Conservation (phyloP, 2,113 vertebrate genomes). For the Recurvirostra avosetta region DNA sequence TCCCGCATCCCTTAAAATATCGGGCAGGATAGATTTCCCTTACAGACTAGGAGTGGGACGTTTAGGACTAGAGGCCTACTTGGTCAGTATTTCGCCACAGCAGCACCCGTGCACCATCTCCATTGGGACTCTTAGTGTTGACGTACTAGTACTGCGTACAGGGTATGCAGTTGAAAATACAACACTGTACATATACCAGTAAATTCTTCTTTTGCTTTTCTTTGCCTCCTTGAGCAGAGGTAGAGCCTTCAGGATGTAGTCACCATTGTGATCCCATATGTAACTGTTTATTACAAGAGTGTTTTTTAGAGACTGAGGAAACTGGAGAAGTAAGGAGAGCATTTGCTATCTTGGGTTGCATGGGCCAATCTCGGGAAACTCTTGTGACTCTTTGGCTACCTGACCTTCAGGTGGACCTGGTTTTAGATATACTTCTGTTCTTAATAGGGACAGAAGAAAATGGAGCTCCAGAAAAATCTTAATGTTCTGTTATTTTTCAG, state of each 20-base stretch:
- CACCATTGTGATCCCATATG: rapidly evolving
- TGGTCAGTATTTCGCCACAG: neutral
- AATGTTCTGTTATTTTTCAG: neutral
- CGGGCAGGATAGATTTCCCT: neutral
- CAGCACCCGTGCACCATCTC: neutral
- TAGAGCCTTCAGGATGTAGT: neutral
- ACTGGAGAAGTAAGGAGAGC: neutral
- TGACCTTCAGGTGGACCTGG: neutral
- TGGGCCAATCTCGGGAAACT: neutral
- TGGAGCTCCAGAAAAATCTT: neutral
- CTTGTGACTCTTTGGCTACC: neutral
- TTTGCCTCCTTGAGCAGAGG: neutral
- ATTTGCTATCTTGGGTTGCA: neutral
- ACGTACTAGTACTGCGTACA: neutral
- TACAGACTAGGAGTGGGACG: neutral
- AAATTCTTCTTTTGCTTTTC: neutral
- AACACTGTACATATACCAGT: neutral
- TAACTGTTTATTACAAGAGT: neutral
- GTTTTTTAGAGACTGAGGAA: neutral
- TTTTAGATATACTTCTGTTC: neutral
- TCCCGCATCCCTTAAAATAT: neutral
- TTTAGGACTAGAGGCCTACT: neutral
- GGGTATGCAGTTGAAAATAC: neutral
- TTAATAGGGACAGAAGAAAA: neutral
- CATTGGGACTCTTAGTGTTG: neutral